Conservation (phyloP, 2,113 vertebrate species). For the Notechis scutatus region DNA sequence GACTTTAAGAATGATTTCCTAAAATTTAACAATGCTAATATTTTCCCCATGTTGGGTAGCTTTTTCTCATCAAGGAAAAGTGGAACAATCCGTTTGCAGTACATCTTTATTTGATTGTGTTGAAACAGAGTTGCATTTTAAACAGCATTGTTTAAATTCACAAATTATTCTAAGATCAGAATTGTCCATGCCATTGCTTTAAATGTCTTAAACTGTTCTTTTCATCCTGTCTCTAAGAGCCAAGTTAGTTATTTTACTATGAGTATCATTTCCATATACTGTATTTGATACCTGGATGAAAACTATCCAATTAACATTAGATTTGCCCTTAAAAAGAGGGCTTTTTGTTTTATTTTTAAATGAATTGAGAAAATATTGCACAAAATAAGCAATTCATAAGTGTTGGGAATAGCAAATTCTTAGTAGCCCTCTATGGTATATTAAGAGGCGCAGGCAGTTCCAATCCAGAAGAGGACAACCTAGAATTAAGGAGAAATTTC, state of each 20-base stretch:
- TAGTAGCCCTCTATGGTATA: neutral
- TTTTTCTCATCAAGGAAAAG: constrained; percentile 29
- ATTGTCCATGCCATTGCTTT: constrained; percentile 54
- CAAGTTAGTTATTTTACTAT: constrained; percentile 56
- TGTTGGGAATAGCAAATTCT: neutral
- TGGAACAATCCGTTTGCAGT: constrained; percentile 8
- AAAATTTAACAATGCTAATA: constrained; percentile 6
- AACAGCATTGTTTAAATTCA: constrained; percentile 54
- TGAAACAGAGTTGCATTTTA: constrained; percentile 51
- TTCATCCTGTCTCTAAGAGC: constrained; percentile 53
- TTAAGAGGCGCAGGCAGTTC: constrained; percentile 12
- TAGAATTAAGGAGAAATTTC: neutral
- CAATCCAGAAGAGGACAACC: neutral
- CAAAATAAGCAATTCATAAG: neutral
- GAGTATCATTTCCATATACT: constrained; percentile 45
- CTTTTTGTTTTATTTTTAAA: neutral
- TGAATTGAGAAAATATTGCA: neutral
- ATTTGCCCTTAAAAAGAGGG: neutral
- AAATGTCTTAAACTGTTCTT: constrained; percentile 64
- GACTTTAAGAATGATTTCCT: constrained; percentile 5
- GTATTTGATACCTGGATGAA: constrained; percentile 38
- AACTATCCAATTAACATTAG: constrained; percentile 40
- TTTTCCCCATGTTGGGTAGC: constrained; percentile 12
- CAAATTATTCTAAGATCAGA: constrained; percentile 60
- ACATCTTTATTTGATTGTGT: constrained; percentile 66